Conservation (phyloP, 2,113 vertebrate species). For the Daubentonia madagascariensis region DNA sequence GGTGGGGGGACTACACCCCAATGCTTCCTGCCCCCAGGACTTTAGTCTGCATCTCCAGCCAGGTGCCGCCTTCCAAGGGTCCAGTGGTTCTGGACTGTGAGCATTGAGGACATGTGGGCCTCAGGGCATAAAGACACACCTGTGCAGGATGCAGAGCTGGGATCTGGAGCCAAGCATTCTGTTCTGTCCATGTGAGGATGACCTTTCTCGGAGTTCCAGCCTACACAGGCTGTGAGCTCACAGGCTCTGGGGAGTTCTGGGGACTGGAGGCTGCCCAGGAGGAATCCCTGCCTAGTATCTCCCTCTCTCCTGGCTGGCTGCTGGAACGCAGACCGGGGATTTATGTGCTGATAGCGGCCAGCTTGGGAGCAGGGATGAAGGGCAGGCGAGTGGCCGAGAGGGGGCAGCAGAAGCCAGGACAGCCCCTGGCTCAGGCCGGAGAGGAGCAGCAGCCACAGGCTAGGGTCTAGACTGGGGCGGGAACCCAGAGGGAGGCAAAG, state of each 20-base stretch:
- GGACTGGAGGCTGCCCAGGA: neutral
- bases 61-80: neutral
- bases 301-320: neutral
- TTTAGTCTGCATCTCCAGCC: neutral
- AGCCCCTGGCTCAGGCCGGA: slow-evolving; percentile 8
- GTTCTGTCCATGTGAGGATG: neutral
- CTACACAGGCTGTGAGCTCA: neutral
- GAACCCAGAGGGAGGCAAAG: neutral
- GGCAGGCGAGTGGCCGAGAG: slow-evolving; percentile 62
- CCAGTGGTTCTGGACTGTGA: neutral
- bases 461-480: neutral
- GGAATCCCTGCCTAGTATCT: neutral
- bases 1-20: neutral
- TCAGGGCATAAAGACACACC: neutral
- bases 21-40: neutral
- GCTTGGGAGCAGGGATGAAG: slow-evolving; percentile 41
- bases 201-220: neutral
- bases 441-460: neutral
- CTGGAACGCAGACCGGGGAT: neutral
- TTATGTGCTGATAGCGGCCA: neutral
- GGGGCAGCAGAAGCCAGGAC: slow-evolving; percentile 76
- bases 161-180: neutral
- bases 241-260: neutral
- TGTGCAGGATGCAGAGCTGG: neutral
- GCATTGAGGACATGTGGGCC: neutral